These are phyloP conservation scores for Mythimna vitellina DNA, from an alignment of 2,888 invertebrate species.

Conservation along the genomic window DNA sequence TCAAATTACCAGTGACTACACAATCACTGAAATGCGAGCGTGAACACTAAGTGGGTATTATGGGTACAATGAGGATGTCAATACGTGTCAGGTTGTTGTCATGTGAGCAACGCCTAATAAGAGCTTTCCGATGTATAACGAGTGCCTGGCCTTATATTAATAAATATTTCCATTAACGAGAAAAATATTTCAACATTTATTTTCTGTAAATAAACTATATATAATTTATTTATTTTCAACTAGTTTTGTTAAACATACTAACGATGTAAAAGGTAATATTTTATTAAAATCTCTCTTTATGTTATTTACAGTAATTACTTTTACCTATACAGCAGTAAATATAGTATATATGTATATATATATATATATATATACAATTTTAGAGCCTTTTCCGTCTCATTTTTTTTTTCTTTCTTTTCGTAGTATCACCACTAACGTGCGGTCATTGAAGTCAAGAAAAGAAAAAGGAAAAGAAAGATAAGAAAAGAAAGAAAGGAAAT, in stretches of 20 bases:
- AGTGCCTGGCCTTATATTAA: neutral
- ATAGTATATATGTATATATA: too few species aligned
- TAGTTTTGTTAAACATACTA: neutral
- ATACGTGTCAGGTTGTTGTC: neutral
- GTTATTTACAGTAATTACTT: neutral
- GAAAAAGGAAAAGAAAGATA: too few species aligned
- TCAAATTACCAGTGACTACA: neutral
- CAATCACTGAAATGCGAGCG: neutral
- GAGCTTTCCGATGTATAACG: neutral
- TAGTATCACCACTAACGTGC: too few species aligned
- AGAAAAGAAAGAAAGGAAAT: too few species aligned
- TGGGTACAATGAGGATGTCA: constrained; percentile 15
- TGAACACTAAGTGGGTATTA: neutral
- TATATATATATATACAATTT: too few species aligned
- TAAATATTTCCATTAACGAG: neutral
- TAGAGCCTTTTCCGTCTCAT: too few species aligned
- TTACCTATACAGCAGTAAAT: too few species aligned
- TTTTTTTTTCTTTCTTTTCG: too few species aligned
- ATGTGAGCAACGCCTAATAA: constrained; percentile 1
- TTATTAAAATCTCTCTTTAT: neutral
- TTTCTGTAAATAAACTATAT: neutral
- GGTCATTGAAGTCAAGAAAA: too few species aligned
- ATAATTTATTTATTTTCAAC: neutral
- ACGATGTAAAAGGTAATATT: neutral
- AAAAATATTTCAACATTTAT: neutral